Evolutionary conservation across 2,797 vertebrate species (phyloP).

Genomic region (Aplochiton taeniatus): DNA sequence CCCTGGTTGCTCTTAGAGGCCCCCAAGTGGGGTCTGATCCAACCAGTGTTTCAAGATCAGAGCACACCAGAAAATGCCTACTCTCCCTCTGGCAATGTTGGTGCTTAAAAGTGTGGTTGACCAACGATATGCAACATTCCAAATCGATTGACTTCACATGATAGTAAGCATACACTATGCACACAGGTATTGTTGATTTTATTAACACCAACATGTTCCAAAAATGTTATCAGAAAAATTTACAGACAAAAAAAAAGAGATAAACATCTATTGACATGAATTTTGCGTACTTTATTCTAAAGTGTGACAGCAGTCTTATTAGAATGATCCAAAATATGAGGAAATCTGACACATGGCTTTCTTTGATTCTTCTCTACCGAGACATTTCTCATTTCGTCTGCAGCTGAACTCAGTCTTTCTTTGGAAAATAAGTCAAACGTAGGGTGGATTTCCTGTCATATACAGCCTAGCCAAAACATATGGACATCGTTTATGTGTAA

Average conservation of each 20-base stretch:
- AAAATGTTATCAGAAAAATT: constrained; percentile 50
- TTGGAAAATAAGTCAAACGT: neutral
- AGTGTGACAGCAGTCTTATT: constrained; percentile 39
- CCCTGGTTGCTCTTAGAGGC: too few species aligned
- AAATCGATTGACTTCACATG: neutral
- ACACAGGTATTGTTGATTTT: neutral
- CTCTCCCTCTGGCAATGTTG: too few species aligned
- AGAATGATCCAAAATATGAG: constrained; percentile 31
- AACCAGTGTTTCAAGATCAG: too few species aligned
- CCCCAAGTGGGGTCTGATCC: too few species aligned
- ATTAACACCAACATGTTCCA: constrained; percentile 52
- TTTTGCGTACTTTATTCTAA: constrained; percentile 39
- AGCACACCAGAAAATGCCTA: too few species aligned
- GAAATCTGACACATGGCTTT: constrained; percentile 26
- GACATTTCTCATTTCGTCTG: constrained; percentile 34
- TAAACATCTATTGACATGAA: constrained; percentile 21
- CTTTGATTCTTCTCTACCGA: constrained; percentile 40
- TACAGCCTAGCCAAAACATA: too few species aligned
- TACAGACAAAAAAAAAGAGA: constrained; percentile 31
- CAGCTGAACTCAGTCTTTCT: constrained; percentile 18
- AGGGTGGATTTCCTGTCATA: neutral
- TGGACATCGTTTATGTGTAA: too few species aligned
- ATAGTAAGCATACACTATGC: neutral
- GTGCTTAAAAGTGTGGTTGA: too few species aligned
- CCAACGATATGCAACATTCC: neutral